A percentile compares a stretch with the other conserved stretches of the same genome.
These are phyloP conservation scores for Tapirus terrestris DNA, from an alignment of 2,113 vertebrate genomes.

Conservation along the genomic window DNA sequence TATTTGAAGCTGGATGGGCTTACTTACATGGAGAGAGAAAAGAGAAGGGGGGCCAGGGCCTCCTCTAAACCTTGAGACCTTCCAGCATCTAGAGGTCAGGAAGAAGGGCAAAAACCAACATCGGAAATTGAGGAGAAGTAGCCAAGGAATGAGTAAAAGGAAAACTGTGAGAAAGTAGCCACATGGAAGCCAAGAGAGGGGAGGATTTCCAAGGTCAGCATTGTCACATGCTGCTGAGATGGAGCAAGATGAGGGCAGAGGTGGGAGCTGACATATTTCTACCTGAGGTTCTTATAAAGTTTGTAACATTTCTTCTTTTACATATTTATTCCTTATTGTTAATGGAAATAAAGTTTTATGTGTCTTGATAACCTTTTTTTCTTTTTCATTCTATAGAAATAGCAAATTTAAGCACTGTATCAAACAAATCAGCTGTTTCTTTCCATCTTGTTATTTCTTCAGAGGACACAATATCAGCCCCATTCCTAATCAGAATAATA, in stretches of 20 bases:
- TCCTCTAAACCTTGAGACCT: background rate
- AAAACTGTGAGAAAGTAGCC: conserved; percentile 35
- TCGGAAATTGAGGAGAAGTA: conserved; percentile 35
- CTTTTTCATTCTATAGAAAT: background rate
- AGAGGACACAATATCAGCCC: background rate
- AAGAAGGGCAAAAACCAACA: conserved; percentile 23
- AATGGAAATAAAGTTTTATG: background rate
- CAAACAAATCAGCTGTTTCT: background rate
- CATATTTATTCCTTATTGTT: background rate
- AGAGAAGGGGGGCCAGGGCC: background rate
- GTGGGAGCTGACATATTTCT: background rate
- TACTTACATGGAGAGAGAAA: background rate
- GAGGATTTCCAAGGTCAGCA: background rate
- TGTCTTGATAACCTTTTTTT: background rate
- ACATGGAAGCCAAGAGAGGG: background rate
- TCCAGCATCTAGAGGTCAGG: conserved; percentile 35
- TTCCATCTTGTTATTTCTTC: background rate
- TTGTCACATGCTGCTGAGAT: background rate
- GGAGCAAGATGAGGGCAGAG: background rate
- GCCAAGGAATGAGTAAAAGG: conserved; percentile 65
- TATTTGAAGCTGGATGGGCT: background rate
- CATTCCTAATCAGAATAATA: background rate
- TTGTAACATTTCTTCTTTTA: background rate
- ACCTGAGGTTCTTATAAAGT: background rate
- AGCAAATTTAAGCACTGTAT: background rate